These are phyloP conservation scores for Hesperia comma DNA, from an alignment of 2,888 invertebrate genomes.

Conservation along the genomic window DNA sequence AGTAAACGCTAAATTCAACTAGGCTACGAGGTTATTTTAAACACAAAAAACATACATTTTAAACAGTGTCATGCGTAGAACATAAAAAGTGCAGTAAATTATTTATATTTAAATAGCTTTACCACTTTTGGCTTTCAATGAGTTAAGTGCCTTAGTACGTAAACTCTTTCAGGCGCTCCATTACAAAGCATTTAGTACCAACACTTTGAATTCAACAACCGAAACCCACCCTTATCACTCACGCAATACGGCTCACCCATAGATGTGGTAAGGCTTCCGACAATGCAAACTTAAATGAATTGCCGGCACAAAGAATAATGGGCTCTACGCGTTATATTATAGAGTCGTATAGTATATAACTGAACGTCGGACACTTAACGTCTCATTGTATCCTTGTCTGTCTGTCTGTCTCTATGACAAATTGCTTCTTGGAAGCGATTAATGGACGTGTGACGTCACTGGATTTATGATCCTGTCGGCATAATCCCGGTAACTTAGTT, in stretches of 20 bases:
- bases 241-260: conserved; percentile 19
- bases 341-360: conserved; percentile 37
- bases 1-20: no score
- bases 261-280: conserved; percentile 38
- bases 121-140: conserved; percentile 8
- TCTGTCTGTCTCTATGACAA: conserved; percentile 71
- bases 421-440: conserved; percentile 67
- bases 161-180: conserved; percentile 45
- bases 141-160: conserved; percentile 23
- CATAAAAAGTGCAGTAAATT: neutral
- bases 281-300: conserved; percentile 42
- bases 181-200: conserved; percentile 43
- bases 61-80: neutral
- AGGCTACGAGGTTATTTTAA: no score
- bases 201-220: conserved; percentile 26
- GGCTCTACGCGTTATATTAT: conserved; percentile 19
- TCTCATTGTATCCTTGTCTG: conserved; percentile 53
- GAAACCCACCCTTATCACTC: conserved; percentile 36
- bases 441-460: conserved; percentile 63
- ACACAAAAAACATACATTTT: no score
- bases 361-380: conserved; percentile 45
- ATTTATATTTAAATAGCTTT: neutral
- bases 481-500: conserved; percentile 35
- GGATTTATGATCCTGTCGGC: conserved; percentile 59
- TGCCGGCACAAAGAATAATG: conserved; percentile 38